These are phyloP conservation scores for Climacteris rufus DNA, from an alignment of 2,113 vertebrate species.

Conservation along the genomic window DNA sequence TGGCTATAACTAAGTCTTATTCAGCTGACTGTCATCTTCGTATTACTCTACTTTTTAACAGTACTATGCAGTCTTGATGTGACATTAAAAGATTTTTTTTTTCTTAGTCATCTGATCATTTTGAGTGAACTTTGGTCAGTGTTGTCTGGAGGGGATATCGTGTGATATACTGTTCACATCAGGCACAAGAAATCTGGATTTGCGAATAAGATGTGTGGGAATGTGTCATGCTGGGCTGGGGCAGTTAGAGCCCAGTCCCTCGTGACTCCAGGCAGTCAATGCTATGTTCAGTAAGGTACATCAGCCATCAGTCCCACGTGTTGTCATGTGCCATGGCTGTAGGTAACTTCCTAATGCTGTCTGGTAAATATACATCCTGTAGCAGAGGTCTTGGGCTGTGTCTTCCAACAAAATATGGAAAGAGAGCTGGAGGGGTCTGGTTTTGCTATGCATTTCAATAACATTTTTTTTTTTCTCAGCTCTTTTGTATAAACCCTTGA, in stretches of 20 bases:
- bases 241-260: not conserved
- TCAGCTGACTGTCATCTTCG: not conserved
- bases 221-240: not conserved
- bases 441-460: not conserved
- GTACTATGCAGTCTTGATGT: not conserved
- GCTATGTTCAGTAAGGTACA: not conserved
- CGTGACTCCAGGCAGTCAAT: fast-evolving
- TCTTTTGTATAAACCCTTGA: not conserved
- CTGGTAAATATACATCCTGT: not conserved
- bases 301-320: not conserved
- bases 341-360: not conserved
- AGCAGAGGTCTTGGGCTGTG: not conserved
- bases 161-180: not conserved
- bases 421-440: not conserved
- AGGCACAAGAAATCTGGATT: not conserved
- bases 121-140: not conserved
- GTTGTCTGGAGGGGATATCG: not conserved
- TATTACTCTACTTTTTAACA: not conserved
- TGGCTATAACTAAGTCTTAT: not conserved
- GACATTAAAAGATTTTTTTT: not conserved
- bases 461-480: not conserved
- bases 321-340: not conserved
- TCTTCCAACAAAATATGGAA: not conserved
- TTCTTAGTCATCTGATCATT: not conserved
- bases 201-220: not conserved